Conservation (phyloP, 1,140 invertebrate genomes). For the Chrysopa pallens region DNA sequence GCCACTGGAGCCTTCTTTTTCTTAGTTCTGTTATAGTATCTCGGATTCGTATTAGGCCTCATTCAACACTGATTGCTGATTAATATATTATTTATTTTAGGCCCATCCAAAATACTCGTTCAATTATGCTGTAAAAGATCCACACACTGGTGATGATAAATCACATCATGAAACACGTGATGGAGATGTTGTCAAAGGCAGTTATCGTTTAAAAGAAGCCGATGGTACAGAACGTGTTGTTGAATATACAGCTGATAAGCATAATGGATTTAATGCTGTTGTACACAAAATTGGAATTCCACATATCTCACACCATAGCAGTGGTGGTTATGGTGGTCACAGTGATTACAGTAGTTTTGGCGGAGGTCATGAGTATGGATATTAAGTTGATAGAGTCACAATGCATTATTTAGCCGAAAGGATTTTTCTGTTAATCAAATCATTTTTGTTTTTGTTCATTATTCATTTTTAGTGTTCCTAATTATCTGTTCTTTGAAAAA, state of each 20-base stretch:
- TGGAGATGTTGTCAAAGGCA: slow-evolving; percentile 27
- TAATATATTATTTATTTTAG: slow-evolving; percentile 6
- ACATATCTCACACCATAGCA: slow-evolving; percentile 20
- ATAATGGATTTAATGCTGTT: slow-evolving; percentile 34
- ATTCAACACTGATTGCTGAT: too few relatives aligned
- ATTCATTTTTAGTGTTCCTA: too few relatives aligned
- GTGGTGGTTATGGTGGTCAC: slow-evolving; percentile 10
- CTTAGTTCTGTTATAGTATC: too few relatives aligned
- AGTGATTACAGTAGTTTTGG: slow-evolving; percentile 7
- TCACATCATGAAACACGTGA: slow-evolving; percentile 37
- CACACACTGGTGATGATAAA: slow-evolving; percentile 44
- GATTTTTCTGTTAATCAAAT: too few relatives aligned
- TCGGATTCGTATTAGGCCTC: too few relatives aligned
- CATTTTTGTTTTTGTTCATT: too few relatives aligned
- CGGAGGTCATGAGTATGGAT: neutral
- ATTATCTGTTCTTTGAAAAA: too few relatives aligned
- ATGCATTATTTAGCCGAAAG: too few relatives aligned
- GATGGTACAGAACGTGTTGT: slow-evolving; percentile 34
- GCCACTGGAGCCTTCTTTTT: too few relatives aligned
- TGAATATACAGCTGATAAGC: slow-evolving; percentile 33
- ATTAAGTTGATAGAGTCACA: too few relatives aligned
- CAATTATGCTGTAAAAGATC: slow-evolving; percentile 45
- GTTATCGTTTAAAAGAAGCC: slow-evolving; percentile 30
- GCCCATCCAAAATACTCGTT: slow-evolving; percentile 40
- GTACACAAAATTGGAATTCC: slow-evolving; percentile 29